A percentile compares a stretch with the other conserved stretches of the same genome.
phyloP scores from a whole-genome alignment of 2,113 vertebrate species.

The Micromys minutus region DNA sequence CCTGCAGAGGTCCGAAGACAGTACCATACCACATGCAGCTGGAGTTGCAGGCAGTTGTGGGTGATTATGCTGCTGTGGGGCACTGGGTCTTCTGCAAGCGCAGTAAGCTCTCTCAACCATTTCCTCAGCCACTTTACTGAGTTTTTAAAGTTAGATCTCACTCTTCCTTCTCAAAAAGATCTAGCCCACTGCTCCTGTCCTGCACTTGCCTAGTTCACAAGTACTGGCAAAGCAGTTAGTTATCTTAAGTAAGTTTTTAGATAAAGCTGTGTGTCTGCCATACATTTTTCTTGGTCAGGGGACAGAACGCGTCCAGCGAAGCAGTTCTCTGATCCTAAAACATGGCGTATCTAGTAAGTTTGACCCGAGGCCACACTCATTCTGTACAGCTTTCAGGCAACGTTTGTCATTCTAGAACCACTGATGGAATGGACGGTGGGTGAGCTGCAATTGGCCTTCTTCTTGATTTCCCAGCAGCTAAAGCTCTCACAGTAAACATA shows the following conservation, averaged over 20 bases:
- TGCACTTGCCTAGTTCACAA: background rate
- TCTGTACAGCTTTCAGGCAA: background rate
- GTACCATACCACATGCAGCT: background rate
- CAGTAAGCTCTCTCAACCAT: background rate
- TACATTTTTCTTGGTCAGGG: background rate
- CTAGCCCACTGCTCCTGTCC: background rate
- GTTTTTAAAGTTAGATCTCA: background rate
- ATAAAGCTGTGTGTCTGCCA: background rate
- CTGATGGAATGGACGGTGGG: background rate
- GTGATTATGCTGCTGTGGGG: no score
- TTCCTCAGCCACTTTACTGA: background rate
- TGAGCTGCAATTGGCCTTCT: background rate
- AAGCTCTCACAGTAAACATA: conserved; percentile 1
- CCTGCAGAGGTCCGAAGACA: background rate
- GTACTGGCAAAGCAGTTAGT: background rate
- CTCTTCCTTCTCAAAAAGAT: background rate
- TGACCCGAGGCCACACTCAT: background rate
- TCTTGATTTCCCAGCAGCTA: background rate
- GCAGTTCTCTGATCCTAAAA: background rate
- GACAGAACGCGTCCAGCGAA: background rate
- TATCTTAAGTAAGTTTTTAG: background rate
- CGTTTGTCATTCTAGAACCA: background rate
- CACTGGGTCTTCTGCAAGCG: background rate
- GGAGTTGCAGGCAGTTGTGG: background rate
- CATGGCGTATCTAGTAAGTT: background rate